Evolutionary conservation across 1,140 invertebrate genomes (phyloP).

Genomic region (Parapsyche elsis): DNA sequence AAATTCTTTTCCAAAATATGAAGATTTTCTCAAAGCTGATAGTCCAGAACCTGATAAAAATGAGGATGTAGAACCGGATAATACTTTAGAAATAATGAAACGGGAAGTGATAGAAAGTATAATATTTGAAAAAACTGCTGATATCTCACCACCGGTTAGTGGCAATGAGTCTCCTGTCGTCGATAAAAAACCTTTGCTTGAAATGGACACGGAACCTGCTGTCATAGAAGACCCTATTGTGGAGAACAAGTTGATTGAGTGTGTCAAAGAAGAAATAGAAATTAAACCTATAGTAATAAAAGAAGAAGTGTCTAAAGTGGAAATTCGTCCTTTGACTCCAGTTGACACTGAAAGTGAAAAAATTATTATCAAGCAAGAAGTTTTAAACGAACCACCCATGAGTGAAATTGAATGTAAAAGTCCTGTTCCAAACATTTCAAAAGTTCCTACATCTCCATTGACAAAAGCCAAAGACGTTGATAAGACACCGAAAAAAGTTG

Average conservation of each 20-base stretch:
- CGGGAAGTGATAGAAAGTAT: conserved; percentile 40
- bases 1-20: conserved; percentile 56
- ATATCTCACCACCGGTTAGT: not conserved
- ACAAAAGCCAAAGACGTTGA: conserved; percentile 52
- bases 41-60: conserved; percentile 15
- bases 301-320: not conserved
- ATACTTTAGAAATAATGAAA: conserved; percentile 57
- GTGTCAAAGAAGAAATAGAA: not conserved
- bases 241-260: not conserved
- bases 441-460: conserved; percentile 57
- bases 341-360: not conserved
- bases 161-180: not conserved
- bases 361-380: conserved; percentile 36
- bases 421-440: not conserved
- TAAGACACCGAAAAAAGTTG: conserved; percentile 35
- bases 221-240: not conserved
- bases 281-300: conserved; percentile 1
- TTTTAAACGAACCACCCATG: conserved; percentile 36
- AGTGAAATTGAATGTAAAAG: conserved; percentile 47
- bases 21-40: conserved; percentile 46
- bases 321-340: not conserved
- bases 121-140: conserved; percentile 16
- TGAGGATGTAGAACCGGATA: conserved; percentile 56
- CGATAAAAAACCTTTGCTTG: not conserved
- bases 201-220: not conserved